phyloP scores from a whole-genome alignment of 2,888 invertebrate species.

The Platerodrilus igneus region DNA sequence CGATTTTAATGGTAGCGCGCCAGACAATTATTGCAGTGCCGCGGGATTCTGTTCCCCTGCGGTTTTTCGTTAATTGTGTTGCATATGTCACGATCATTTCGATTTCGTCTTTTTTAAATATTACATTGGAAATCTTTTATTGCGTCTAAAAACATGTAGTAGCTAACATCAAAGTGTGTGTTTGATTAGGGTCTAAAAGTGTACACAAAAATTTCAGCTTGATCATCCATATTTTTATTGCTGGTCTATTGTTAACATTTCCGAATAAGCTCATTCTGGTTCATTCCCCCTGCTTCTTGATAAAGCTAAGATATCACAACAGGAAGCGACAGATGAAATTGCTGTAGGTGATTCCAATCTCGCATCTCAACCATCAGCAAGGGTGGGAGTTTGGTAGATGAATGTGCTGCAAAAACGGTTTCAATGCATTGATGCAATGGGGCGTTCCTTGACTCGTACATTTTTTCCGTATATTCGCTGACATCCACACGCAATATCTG shows the following conservation, averaged over 20 bases:
- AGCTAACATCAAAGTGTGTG: too few relatives aligned
- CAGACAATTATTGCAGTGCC: slow-evolving; percentile 32
- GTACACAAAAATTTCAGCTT: too few relatives aligned
- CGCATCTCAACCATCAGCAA: slow-evolving; percentile 27
- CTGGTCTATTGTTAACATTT: slow-evolving; percentile 14
- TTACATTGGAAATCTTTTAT: too few relatives aligned
- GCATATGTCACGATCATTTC: slow-evolving; percentile 35
- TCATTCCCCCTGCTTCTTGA: slow-evolving; percentile 20
- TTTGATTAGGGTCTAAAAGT: too few relatives aligned
- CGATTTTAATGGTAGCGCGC: slow-evolving; percentile 27
- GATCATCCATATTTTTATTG: slow-evolving; percentile 22
- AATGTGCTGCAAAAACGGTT: slow-evolving; percentile 26
- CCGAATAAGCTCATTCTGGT: slow-evolving; percentile 22
- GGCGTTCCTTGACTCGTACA: slow-evolving; percentile 15
- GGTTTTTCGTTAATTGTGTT: slow-evolving; percentile 33
- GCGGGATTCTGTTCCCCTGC: slow-evolving; percentile 32
- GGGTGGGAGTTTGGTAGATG: slow-evolving; percentile 25
- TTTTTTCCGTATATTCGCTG: background rate
- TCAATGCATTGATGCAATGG: slow-evolving; percentile 29
- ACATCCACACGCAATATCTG: slow-evolving; percentile 8
- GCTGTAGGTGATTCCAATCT: slow-evolving; percentile 30
- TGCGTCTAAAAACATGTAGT: too few relatives aligned
- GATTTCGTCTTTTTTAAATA: slow-evolving; percentile 21
- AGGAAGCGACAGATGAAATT: slow-evolving; percentile 26
- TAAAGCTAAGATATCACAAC: slow-evolving; percentile 25